phyloP scores from a whole-genome alignment of 2,113 vertebrate genomes.

The Cyanoderma ruficeps region DNA sequence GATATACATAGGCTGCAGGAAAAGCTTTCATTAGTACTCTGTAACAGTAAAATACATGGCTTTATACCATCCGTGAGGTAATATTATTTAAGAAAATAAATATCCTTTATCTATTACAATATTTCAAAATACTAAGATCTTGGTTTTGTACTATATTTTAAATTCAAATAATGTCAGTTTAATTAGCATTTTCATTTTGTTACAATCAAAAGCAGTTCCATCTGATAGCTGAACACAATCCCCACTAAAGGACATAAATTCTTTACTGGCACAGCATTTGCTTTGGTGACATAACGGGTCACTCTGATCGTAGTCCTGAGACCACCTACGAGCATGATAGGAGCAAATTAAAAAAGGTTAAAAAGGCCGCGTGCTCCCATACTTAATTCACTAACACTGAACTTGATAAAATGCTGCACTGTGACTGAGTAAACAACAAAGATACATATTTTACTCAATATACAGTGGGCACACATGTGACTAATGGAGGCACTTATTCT shows the following conservation, averaged over 20 bases:
- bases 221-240: not conserved
- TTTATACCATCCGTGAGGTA: not conserved
- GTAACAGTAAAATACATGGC: not conserved
- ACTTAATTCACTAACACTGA: not conserved
- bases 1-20: not conserved
- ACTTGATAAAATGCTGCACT: not conserved
- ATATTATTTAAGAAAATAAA: not conserved
- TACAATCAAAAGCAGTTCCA: not conserved
- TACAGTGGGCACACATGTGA: not conserved
- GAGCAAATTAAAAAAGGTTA: not conserved
- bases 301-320: not conserved
- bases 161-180: not conserved
- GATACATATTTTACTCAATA: conserved; percentile 30
- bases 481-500: conserved; percentile 49
- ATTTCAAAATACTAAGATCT: not conserved
- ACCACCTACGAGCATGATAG: not conserved
- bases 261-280: not conserved
- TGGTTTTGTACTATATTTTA: not conserved
- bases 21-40: not conserved
- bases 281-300: not conserved
- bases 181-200: not conserved
- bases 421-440: not conserved
- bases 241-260: not conserved
- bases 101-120: not conserved
- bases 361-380: not conserved